Base-by-base conservation (phyloP, 2,888 invertebrate genomes). In the Thera britannica region DNA sequence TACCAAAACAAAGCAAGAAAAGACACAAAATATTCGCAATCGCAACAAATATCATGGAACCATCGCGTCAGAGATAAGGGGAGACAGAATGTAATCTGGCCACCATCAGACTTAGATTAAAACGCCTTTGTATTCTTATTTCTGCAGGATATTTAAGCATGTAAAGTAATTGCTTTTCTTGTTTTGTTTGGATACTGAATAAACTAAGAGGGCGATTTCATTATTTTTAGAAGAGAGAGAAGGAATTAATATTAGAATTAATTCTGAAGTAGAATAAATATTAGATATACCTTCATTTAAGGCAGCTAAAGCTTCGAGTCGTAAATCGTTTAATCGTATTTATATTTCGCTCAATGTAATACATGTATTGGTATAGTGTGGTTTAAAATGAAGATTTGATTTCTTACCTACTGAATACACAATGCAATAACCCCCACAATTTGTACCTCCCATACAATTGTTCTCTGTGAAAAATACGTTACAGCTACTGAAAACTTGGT, bases 21-120 rank as follows among this genome's bases (percentile, higher is more conserved):
- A 65, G 68, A 67, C 38, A 73, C 65, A 76, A 79, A 79, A 80
- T 71, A 62, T 70, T 74, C 60, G 12, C 56, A 70, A 73, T 74
- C 60, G 12, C 56, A 70, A 73, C 79, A 84, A 85, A 87, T 85
- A 80, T 75, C 81, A 82, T 79, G 78, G 79, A 76, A 79, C 83
- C 77, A 73, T 74, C 76, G 68, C 77, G 73, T 74, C 76, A 68
- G 79, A 75, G 83, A 87, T 86, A 86, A 83, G 78, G 78, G 77
- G 77, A 75, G 79, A 77, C 79, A 78, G 84, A 86, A 82, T 82
- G 75, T 85, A 82, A 86, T 86, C 83, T 84, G 79, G 77, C 79
- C 82, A 79, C 80, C 75, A 79, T 75, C 75, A 77, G 70, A 72
- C 80, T 73, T 77, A 83, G 84, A 86, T 87, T 84, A 84, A 83